A percentile compares a stretch with the other conserved stretches of the same genome.
These are phyloP conservation scores for Serilophus lunatus DNA, from an alignment of 2,113 vertebrate species.

Conservation along the genomic window DNA sequence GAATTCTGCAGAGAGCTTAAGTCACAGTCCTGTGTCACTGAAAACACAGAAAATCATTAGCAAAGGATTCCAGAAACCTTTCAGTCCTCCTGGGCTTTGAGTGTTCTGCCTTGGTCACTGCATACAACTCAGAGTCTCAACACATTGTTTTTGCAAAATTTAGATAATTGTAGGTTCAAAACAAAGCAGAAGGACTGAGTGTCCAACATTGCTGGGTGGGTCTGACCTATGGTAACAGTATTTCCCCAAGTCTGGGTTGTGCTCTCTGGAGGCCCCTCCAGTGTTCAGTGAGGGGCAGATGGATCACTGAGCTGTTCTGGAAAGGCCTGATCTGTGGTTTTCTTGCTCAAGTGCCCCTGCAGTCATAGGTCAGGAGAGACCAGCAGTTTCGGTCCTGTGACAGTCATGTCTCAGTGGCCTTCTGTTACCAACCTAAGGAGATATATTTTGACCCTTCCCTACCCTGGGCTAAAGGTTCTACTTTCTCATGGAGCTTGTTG, in stretches of 20 bases:
- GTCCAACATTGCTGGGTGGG: background rate
- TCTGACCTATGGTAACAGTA: background rate
- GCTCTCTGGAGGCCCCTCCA: background rate
- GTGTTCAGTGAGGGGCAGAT: background rate
- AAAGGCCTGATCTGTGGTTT: background rate
- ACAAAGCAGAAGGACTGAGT: background rate
- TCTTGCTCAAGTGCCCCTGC: background rate
- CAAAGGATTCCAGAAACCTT: background rate
- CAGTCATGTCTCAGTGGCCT: background rate
- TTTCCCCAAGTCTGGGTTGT: background rate
- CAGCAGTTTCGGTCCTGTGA: background rate
- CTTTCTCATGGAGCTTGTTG: background rate
- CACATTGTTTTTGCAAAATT: accelerated
- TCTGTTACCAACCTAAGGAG: background rate
- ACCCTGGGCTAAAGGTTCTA: background rate
- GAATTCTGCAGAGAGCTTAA: background rate
- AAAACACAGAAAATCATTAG: background rate
- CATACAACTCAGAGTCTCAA: background rate
- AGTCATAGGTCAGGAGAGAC: background rate
- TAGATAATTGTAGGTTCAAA: accelerated
- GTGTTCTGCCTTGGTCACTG: background rate
- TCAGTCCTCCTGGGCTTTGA: accelerated
- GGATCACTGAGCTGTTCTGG: background rate
- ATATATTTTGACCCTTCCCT: background rate
- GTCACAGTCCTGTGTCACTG: background rate